Evolutionary conservation across 2,888 invertebrate genomes (phyloP).

Genomic region (Apantesis nais): DNA sequence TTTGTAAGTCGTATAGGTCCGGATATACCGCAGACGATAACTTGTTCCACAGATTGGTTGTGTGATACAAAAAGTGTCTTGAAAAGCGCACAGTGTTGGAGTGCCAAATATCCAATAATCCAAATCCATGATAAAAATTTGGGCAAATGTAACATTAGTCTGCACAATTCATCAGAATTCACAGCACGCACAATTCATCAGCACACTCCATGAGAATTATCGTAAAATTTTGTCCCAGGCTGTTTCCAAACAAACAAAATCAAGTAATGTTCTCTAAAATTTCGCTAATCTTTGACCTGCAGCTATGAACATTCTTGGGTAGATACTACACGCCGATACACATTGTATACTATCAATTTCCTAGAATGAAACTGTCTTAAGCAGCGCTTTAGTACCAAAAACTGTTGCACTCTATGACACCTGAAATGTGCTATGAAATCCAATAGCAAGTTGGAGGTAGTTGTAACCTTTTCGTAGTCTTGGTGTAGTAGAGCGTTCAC

Average conservation of each 20-base stretch:
- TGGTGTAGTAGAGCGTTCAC: slow-evolving; percentile 66
- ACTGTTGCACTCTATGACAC: slow-evolving; percentile 30
- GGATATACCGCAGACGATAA: no score
- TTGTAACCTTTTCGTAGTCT: slow-evolving; percentile 26
- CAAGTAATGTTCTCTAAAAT: slow-evolving; percentile 52
- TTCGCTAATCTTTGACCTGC: slow-evolving; percentile 55
- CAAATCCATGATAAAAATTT: no score
- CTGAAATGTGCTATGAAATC: slow-evolving; percentile 23
- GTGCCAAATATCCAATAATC: no score
- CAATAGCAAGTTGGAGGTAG: slow-evolving; percentile 24
- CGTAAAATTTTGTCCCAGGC: slow-evolving; percentile 15
- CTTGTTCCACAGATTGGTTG: no score
- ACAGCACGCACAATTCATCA: no score
- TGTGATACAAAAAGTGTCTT: no score
- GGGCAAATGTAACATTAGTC: no score
- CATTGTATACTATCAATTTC: slow-evolving; percentile 44
- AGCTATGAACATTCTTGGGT: slow-evolving; percentile 58
- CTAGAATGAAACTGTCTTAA: slow-evolving; percentile 19
- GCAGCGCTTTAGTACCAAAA: slow-evolving; percentile 12
- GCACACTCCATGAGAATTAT: no score
- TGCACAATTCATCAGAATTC: no score
- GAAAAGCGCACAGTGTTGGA: no score
- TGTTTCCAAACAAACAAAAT: slow-evolving; percentile 30
- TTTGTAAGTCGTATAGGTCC: no score
- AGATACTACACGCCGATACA: slow-evolving; percentile 50